These are phyloP conservation scores for Sebastolobus altivelis DNA, from an alignment of 2,797 vertebrate species.

Conservation along the genomic window DNA sequence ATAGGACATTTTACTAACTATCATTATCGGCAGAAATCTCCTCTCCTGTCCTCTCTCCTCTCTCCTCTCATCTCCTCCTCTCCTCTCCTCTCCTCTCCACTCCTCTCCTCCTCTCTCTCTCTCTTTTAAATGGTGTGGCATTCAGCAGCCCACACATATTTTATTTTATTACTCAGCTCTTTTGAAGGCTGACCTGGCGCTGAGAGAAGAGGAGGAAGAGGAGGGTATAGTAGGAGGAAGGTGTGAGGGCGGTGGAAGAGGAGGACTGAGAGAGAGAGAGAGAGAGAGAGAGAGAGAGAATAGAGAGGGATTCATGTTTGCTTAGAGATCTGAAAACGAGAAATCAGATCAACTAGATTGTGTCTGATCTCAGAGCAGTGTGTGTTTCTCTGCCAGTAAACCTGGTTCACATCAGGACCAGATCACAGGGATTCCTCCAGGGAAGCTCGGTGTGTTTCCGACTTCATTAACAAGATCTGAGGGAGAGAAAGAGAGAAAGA, in stretches of 20 bases:
- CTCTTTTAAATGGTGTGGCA: background rate
- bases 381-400: background rate
- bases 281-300: background rate
- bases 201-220: conserved; percentile 18
- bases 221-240: background rate
- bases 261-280: background rate
- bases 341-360: background rate
- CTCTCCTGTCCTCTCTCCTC: no score
- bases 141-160: conserved; percentile 33
- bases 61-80: no score
- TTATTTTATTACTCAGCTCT: conserved; percentile 40
- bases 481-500: background rate
- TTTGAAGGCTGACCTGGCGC: conserved; percentile 44
- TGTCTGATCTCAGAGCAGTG: background rate
- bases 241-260: conserved; percentile 1
- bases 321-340: background rate
- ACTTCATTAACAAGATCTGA: conserved; percentile 43
- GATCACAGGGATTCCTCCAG: conserved; percentile 39
- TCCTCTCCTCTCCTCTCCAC: no score
- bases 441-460: conserved; percentile 38
- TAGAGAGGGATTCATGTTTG: background rate
- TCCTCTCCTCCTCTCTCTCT: no score
- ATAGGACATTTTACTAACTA: no score
- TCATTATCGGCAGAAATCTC: no score
- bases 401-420: conserved; percentile 41